phyloP scores from a whole-genome alignment of 2,797 vertebrate genomes.

The Echiichthys vipera region DNA sequence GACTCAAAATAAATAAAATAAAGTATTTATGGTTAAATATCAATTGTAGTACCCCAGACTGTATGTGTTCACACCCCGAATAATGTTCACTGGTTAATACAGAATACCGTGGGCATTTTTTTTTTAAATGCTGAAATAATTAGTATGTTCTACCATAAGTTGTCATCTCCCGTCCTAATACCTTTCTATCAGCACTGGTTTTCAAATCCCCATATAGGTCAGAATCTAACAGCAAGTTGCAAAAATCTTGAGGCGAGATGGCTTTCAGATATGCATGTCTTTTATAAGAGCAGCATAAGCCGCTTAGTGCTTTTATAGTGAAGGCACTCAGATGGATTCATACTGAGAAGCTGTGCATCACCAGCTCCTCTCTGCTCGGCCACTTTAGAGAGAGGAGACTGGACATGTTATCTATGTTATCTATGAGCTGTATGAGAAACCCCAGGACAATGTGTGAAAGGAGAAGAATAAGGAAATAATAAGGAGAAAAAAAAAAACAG shows the following conservation, averaged over 20 bases:
- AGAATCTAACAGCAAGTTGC: conserved; percentile 34
- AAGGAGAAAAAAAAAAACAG: not conserved
- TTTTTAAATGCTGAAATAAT: not conserved
- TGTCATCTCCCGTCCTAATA: conserved; percentile 17
- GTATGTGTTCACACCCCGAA: not conserved
- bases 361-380: not conserved
- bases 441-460: conserved; percentile 1
- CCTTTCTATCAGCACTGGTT: conserved; percentile 1
- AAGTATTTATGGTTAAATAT: no score
- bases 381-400: conserved; percentile 10
- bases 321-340: conserved; percentile 51
- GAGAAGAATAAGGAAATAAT: no score
- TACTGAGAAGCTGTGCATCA: conserved; percentile 16
- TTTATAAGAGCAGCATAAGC: conserved; percentile 50
- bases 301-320: conserved; percentile 56
- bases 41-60: no score
- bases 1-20: no score
- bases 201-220: conserved; percentile 40
- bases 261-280: conserved; percentile 54
- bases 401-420: conserved; percentile 31
- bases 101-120: not conserved
- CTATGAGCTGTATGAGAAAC: conserved; percentile 25
- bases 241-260: conserved; percentile 44
- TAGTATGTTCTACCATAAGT: not conserved
- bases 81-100: not conserved